Evolutionary conservation across 1,140 invertebrate species (phyloP).

Genomic region (Drosophila jambulina): DNA sequence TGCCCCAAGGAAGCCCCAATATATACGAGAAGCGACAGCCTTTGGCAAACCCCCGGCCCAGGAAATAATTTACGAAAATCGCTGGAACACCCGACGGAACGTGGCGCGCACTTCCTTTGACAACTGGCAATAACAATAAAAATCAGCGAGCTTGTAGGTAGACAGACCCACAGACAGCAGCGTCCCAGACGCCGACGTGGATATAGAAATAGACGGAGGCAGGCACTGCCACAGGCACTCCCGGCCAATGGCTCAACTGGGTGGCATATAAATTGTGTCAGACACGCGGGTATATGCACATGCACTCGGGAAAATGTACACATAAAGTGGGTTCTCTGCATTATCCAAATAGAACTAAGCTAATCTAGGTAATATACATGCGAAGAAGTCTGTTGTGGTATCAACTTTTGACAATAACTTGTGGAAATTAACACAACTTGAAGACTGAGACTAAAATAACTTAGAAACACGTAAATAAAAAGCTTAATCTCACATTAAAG

Average conservation of each 20-base stretch:
- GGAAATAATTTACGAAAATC: constrained; percentile 80
- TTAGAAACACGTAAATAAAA: not conserved
- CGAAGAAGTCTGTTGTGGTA: not conserved
- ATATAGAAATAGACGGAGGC: constrained; percentile 30
- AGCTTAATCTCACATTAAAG: not conserved
- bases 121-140: constrained; percentile 83
- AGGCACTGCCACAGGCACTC: constrained; percentile 9
- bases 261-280: constrained; percentile 52
- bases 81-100: constrained; percentile 33
- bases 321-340: not conserved
- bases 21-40: constrained; percentile 5
- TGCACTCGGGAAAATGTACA: constrained; percentile 16
- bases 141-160: constrained; percentile 78
- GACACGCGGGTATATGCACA: constrained; percentile 21
- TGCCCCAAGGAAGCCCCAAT: constrained; percentile 2
- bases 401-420: not conserved
- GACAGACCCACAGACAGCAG: constrained; percentile 45
- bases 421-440: not conserved
- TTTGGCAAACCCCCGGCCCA: constrained; percentile 43
- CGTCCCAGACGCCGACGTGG: constrained; percentile 26
- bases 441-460: not conserved
- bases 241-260: constrained; percentile 43
- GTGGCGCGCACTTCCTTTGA: constrained; percentile 73
- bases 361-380: not conserved
- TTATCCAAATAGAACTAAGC: not conserved